Evolutionary conservation across 2,797 vertebrate species (phyloP).

Genomic region (Diplodus sargus): DNA sequence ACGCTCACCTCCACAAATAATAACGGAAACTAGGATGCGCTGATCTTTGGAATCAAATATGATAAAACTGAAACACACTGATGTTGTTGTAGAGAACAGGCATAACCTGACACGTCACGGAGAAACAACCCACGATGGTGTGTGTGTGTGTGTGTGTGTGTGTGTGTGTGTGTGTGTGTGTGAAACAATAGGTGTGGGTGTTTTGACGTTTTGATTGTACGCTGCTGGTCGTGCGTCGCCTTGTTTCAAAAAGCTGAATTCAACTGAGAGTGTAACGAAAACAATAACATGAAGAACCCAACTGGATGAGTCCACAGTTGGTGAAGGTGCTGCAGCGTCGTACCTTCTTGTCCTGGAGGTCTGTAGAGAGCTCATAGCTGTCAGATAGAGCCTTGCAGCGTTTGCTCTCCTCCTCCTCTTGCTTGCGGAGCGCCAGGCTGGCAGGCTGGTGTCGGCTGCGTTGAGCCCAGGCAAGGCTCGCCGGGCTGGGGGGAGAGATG

Average conservation of each 20-base stretch:
- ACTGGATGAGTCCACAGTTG: neutral
- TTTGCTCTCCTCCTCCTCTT: constrained; percentile 94
- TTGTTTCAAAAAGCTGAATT: neutral
- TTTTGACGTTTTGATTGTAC: neutral
- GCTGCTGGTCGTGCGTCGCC: neutral
- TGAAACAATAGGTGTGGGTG: constrained; percentile 7
- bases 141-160: constrained; percentile 16
- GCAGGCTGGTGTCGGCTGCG: constrained; percentile 92
- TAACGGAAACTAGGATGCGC: neutral
- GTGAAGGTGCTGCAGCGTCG: neutral
- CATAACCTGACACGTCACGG: constrained; percentile 1
- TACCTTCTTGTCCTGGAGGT: constrained; percentile 94
- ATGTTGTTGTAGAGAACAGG: neutral
- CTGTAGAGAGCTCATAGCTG: constrained; percentile 95
- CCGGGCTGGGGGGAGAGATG: constrained; percentile 81
- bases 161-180: no score
- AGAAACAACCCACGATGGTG: neutral
- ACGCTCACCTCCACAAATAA: no score
- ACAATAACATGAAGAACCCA: no score
- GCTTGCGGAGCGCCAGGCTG: constrained; percentile 93
- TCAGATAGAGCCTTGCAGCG: constrained; percentile 92
- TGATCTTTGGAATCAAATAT: neutral
- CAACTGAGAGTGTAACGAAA: neutral
- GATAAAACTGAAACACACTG: neutral
- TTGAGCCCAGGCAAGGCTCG: constrained; percentile 91